Evolutionary conservation across 2,888 invertebrate genomes (phyloP).

Genomic region (Drosophila gaucha): DNA sequence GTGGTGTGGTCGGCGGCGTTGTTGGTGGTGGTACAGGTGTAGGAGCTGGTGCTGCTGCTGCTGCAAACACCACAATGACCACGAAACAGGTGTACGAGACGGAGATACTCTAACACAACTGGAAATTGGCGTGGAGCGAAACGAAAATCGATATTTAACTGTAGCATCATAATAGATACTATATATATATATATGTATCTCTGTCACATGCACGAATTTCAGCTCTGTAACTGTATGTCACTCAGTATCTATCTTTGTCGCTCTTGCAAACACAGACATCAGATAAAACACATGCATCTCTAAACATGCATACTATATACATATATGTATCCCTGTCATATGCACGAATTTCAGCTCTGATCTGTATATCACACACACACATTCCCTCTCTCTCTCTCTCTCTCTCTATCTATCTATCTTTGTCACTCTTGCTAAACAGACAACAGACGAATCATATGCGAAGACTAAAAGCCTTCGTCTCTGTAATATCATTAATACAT

Average conservation of each 20-base stretch:
- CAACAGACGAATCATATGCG: conserved; percentile 9
- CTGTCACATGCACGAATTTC: conserved; percentile 17
- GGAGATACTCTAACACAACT: conserved; percentile 93
- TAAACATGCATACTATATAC: no score
- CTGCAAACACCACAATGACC: conserved; percentile 85
- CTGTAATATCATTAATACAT: conserved; percentile 30
- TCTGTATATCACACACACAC: conserved; percentile 12
- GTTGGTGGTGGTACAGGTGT: conserved; percentile 43
- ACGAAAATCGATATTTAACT: conserved; percentile 82
- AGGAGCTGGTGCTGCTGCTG: conserved; percentile 52
- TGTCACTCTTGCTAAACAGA: conserved; percentile 14
- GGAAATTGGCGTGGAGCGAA: conserved; percentile 83
- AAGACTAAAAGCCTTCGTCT: conserved; percentile 32
- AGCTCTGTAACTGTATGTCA: conserved; percentile 24
- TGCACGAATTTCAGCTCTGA: conserved; percentile 25
- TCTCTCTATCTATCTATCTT: not conserved
- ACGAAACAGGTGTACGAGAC: conserved; percentile 95
- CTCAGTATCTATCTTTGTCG: not conserved
- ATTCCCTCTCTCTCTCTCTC: no score
- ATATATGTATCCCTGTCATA: conserved; percentile 10
- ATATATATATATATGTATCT: conserved; percentile 2
- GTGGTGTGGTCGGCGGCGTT: conserved; percentile 62
- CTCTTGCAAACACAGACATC: no score
- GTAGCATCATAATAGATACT: conserved; percentile 2
- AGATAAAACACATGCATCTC: not conserved